phyloP scores from a whole-genome alignment of 2,113 vertebrate genomes.

The Arizona elegans region DNA sequence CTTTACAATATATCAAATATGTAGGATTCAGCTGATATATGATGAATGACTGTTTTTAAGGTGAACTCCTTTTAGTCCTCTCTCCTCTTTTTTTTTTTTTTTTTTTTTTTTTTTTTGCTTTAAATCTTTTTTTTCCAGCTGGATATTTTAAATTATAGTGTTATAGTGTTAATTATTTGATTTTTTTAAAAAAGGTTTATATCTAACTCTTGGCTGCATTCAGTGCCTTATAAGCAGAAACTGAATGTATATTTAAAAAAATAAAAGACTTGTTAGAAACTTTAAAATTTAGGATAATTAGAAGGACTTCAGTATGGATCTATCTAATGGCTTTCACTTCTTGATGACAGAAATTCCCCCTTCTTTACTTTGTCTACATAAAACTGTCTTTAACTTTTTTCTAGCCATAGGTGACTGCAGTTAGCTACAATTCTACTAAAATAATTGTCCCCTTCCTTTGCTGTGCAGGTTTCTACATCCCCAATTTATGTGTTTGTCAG shows the following conservation, averaged over 20 bases:
- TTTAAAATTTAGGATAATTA: neutral
- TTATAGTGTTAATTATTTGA: neutral
- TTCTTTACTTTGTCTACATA: neutral
- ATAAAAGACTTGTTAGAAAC: neutral
- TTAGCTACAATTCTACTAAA: neutral
- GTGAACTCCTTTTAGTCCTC: neutral
- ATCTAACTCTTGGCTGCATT: neutral
- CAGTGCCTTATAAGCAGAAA: neutral
- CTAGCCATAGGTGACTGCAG: neutral
- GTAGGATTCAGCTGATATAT: neutral
- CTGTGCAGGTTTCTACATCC: neutral
- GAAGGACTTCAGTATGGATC: neutral
- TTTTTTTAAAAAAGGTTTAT: neutral
- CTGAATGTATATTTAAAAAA: neutral
- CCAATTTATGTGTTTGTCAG: neutral
- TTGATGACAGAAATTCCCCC: neutral
- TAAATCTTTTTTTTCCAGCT: neutral
- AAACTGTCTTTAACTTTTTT: neutral
- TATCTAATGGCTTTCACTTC: neutral
- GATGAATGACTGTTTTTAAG: neutral
- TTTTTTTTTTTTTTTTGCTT: neutral
- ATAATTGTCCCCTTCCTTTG: neutral
- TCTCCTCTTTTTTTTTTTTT: neutral
- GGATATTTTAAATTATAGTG: neutral
- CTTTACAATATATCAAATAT: neutral